A percentile compares a stretch with the other conserved stretches of the same genome.
Evolutionary conservation across 2,113 vertebrate species (phyloP).

Genomic region (Thunnus thynnus): DNA sequence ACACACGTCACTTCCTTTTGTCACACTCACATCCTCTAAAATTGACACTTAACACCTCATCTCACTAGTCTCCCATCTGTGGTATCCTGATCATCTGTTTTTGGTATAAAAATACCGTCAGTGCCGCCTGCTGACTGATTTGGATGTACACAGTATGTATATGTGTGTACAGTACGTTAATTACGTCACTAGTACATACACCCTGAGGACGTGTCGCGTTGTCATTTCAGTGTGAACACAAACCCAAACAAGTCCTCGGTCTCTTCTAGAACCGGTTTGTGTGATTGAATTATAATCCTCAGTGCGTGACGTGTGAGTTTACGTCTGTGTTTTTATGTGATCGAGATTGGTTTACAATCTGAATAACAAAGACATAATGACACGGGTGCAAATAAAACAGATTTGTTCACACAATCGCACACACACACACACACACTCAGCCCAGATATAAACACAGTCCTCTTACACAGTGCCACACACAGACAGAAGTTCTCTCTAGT

Average conservation of each 20-base stretch:
- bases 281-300: background rate
- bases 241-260: background rate
- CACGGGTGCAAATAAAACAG: background rate
- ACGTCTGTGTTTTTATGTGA: background rate
- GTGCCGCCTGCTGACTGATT: background rate
- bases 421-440: background rate
- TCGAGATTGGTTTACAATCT: background rate
- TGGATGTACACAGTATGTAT: background rate
- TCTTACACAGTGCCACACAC: background rate
- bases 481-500: background rate
- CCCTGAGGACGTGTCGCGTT: background rate
- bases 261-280: background rate
- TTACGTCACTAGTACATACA: too few relatives aligned
- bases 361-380: background rate
- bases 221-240: background rate
- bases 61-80: background rate
- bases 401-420: background rate
- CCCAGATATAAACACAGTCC: background rate
- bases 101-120: too few relatives aligned
- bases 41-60: background rate
- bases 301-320: background rate
- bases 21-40: background rate
- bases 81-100: background rate
- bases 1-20: background rate
- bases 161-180: background rate